Conservation (phyloP, 2,888 invertebrate species). For the Leptinotarsa peninsularis region DNA sequence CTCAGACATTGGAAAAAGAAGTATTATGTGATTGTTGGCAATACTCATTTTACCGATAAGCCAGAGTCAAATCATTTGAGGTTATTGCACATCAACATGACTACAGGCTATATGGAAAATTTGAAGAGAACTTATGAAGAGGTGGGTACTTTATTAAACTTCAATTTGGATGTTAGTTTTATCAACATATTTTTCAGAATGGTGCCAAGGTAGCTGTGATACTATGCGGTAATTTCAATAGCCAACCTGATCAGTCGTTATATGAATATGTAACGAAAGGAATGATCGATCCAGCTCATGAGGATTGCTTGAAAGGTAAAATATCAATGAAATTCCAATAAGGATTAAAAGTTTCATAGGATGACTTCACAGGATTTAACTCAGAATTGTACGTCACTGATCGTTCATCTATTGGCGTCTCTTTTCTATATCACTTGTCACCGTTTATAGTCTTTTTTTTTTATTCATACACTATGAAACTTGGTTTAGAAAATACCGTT, state of each 20-base stretch:
- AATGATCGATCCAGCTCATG: constrained; percentile 71
- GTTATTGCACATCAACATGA: constrained; percentile 69
- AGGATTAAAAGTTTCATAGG: too few relatives aligned
- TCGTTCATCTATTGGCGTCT: too few relatives aligned
- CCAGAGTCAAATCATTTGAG: constrained; percentile 91
- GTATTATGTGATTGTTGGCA: constrained; percentile 73
- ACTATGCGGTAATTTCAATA: constrained; percentile 95
- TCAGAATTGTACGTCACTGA: too few relatives aligned
- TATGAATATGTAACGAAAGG: constrained; percentile 82
- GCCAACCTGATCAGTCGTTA: constrained; percentile 84
- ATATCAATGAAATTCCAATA: neutral
- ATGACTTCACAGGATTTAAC: too few relatives aligned
- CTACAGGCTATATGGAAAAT: constrained; percentile 35
- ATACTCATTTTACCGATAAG: constrained; percentile 94
- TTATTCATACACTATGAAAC: too few relatives aligned
- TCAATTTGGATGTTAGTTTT: too few relatives aligned
- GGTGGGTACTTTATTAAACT: constrained; percentile 24
- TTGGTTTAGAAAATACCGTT: too few relatives aligned
- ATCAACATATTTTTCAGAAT: constrained; percentile 26
- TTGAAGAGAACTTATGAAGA: constrained; percentile 33
- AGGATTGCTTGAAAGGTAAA: constrained; percentile 86
- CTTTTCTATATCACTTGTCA: too few relatives aligned
- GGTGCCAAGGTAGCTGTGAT: constrained; percentile 72
- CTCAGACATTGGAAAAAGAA: constrained; percentile 71
- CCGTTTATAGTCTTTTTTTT: too few relatives aligned